phyloP scores from a whole-genome alignment of 1,140 invertebrate species.

The Cheumatopsyche charites region DNA sequence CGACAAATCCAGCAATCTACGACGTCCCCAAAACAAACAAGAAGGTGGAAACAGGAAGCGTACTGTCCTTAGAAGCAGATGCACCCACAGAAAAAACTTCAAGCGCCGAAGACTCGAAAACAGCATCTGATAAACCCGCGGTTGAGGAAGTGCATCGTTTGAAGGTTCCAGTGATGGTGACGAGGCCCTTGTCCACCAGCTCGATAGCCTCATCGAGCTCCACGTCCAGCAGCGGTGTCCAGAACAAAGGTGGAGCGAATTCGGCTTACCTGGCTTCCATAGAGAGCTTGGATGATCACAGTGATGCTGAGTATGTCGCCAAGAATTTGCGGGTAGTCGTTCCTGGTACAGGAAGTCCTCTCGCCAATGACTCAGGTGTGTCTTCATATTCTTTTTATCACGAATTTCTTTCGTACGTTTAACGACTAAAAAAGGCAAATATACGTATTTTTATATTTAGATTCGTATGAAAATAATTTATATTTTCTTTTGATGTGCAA shows the following conservation, averaged over 20 bases:
- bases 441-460: background rate
- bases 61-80: conserved; percentile 50
- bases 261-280: conserved; percentile 78
- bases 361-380: conserved; percentile 41
- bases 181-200: conserved; percentile 78
- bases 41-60: conserved; percentile 56
- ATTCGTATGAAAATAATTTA: background rate
- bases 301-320: conserved; percentile 53
- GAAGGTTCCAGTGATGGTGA: conserved; percentile 53
- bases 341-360: conserved; percentile 23
- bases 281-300: conserved; percentile 75
- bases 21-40: conserved; percentile 56
- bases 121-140: conserved; percentile 42
- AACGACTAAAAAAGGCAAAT: background rate
- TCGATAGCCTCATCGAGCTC: conserved; percentile 82
- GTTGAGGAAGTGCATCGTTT: conserved; percentile 54
- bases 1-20: conserved; percentile 55
- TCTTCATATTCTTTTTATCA: conserved; percentile 1
- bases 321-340: conserved; percentile 34
- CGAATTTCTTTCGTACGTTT: too few species aligned
- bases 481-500: too few species aligned
- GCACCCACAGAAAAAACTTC: conserved; percentile 50
- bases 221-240: conserved; percentile 67
- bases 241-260: conserved; percentile 63
- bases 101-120: conserved; percentile 55